These are phyloP conservation scores for Drosophila seguyi DNA, from an alignment of 1,140 invertebrate genomes.

Conservation along the genomic window DNA sequence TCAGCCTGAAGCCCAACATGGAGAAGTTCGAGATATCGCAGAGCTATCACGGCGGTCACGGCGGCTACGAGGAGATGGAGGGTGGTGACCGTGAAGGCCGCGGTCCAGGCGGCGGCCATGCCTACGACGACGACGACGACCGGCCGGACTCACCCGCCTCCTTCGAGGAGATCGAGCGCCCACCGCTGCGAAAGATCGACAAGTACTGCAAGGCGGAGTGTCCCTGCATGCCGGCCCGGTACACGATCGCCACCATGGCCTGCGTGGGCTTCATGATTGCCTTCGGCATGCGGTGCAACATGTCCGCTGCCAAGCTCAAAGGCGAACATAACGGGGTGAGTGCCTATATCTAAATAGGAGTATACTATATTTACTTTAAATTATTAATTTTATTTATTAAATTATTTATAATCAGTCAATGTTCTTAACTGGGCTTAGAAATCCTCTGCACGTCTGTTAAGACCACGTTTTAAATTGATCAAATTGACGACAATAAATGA, in stretches of 20 bases:
- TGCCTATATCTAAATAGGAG: too few relatives aligned
- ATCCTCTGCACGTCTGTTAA: neutral
- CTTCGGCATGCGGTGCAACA: constrained; percentile 97
- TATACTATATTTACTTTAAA: too few relatives aligned
- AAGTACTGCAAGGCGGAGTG: constrained; percentile 94
- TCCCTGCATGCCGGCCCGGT: constrained; percentile 94
- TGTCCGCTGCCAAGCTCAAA: constrained; percentile 97
- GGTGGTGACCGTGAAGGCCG: constrained; percentile 86
- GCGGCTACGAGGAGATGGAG: constrained; percentile 86
- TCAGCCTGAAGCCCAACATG: constrained; percentile 79
- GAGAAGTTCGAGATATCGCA: constrained; percentile 88
- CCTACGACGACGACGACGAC: constrained; percentile 86
- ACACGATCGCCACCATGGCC: constrained; percentile 93
- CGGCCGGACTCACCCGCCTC: constrained; percentile 89
- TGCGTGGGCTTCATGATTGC: constrained; percentile 96
- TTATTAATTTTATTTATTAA: too few relatives aligned
- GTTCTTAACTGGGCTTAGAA: too few relatives aligned
- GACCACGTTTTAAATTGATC: constrained; percentile 1
- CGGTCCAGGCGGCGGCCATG: constrained; percentile 85
- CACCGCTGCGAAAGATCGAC: constrained; percentile 94
- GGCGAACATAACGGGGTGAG: constrained; percentile 87
- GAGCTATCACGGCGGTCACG: constrained; percentile 84
- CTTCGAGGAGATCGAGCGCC: constrained; percentile 89
- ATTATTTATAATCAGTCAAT: too few relatives aligned
- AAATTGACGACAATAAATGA: constrained; percentile 14